Base-by-base conservation (phyloP, 2,797 vertebrate genomes). In the Aphelocoma californica region DNA sequence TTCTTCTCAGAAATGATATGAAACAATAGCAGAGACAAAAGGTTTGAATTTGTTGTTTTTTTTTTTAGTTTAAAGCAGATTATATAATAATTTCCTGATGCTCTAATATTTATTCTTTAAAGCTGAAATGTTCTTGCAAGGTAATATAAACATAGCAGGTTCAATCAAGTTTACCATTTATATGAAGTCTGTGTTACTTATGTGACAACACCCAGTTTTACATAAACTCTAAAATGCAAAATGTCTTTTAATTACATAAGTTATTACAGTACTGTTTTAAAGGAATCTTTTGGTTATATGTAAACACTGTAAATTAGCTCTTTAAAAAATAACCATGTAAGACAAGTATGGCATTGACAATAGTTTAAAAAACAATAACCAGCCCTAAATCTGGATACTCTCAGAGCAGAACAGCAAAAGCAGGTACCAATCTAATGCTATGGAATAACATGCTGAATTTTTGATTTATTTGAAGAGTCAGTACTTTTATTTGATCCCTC, bases 321-420 rank as follows among this genome's bases (percentile, higher is more conserved):
- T 95, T 97, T 97, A 92, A 97, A 98, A 98, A 98, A 97, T 94
- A 97, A 97, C 78, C 78, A 91, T 84, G 69, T 96, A 97, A 97
- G 97, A 97, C 94, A 97, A 91, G 85, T 94, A 95, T 79, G 90
- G 84, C 86, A 88, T 95, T 80, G 81, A 81, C 86, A 82, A 81
- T 90, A 94, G 92, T 96, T 84, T 54, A 83, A 87, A 92, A 91
- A 97, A 88, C 92, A 94, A 28, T 90, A 97, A 89, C 87, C 83
- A 94, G 92, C 81, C 90, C 94, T 97, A 97, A 90, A 94, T 96
- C 91, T 95, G 90, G 93, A 83, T 73, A 78, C 78, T 91, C 51
- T 92, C 51, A 94, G 82, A 88, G 47, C 95, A 96, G 96, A 97
- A 96, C 64, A 97, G 86, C 89, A 97, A 80, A 89, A 97, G 93